Base-by-base conservation (phyloP, 2,797 vertebrate genomes). In the Natrix natrix region DNA sequence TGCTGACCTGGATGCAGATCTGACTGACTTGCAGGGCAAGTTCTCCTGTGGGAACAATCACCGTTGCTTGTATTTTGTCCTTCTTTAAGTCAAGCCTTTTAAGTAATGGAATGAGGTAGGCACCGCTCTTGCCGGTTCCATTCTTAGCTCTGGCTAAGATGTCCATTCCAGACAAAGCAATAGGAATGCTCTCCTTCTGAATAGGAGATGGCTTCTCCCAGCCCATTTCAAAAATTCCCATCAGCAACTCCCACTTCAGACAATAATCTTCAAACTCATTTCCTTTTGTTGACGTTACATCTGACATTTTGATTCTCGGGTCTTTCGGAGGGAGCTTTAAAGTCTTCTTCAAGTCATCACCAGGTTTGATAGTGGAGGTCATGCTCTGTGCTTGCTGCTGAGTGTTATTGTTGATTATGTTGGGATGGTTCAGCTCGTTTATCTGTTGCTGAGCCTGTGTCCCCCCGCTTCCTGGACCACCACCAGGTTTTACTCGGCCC, bases 91-190 rank as follows among this genome's bases (percentile, higher is more conserved):
- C 99, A 96, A 99, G 99, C 96, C 99, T 98, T 99, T 99, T 99
- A 99, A 99, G 99, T 99, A 99, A 99, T 98, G 99, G 99, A 98
- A 99, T 99, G 99, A 99, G 99, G 99, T 99, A 99, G 99, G 99
- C 99, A 98, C 99, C 99, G 94, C 99, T 99, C 98, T 99, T 99
- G 98, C 99, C 99, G 95, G 99, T 99, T 98, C 99, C 99, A 8
- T 99, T 99, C 98, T 99, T 99, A 95, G 99, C 99, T 98, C 99
- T 99, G 97, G 99, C 99, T 98, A 99, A 98, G 97, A 99, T 99
- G 98, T 99, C 99, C 97, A 99, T 99, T 98, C 99, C 99, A 97
- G 99, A 99, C 96, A 99, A 98, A 97, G 99, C 99, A 98, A 99
- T 99, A 97, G 99, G 99, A 98, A 99, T 99, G 98, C 99, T 99